Base-by-base conservation (phyloP, 2,888 invertebrate species). In the Ochropleura plecta region DNA sequence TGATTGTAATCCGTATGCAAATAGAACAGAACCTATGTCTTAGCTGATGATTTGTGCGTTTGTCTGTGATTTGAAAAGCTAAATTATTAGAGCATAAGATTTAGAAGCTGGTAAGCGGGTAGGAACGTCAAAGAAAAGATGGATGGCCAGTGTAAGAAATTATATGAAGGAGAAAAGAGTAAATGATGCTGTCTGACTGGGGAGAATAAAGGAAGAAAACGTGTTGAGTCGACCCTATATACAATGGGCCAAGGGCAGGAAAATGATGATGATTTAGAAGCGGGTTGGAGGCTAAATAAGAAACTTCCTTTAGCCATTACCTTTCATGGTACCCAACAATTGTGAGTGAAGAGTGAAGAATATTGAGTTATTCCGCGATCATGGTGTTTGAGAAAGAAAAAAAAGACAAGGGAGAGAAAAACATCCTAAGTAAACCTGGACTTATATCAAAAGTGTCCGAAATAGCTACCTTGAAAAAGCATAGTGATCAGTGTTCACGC, bases 1-100 rank as follows among this genome's bases (percentile, higher is more conserved):
- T 0, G 51, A 76, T 62, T 69, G 80, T 83, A 83, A 82, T 83
- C 80, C 72, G 40, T 76, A 12, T 57, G 70, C 70, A 76, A 82
- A 82, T 59, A 76, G 49, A 12, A 49, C 16, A 44, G 30, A 16
- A 48, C 57, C 40, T 40, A 79, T 44, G 63, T 70, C 49, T 76
- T 63, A 72, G 70, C 12, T 68, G 42, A 76, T 76, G 66, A 80
- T 70, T 73, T 83, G 82, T 83, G 70, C 51, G 82, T 83, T 70
- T 82, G 82, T 82, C 76, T 73, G 80, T 83, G 63, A 63, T 60
- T 60, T 55, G 10, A 20, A n/a, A 20, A 14, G n/a, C 42, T 46
- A 75, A 30, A 20, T 48, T 0, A 14, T 14, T 18, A 42, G 14
- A 60, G 16, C 9, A 48, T 20, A 10, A 40, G 16, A 16, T 4